phyloP scores from a whole-genome alignment of 2,113 vertebrate genomes.

The Neotragus pygmaeus region DNA sequence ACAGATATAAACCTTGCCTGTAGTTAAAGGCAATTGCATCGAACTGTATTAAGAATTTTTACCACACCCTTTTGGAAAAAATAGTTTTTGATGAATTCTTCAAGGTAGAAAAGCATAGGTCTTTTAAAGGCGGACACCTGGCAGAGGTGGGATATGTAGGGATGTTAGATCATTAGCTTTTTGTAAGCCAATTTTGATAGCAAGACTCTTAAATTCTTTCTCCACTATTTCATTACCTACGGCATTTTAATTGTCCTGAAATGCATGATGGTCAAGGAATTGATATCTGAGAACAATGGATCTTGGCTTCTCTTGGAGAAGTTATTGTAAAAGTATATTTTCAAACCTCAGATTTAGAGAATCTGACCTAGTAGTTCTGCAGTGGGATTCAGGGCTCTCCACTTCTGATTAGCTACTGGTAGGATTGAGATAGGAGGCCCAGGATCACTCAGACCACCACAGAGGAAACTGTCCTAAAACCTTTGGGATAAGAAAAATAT shows the following conservation, averaged over 20 bases:
- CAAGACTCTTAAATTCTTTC: neutral
- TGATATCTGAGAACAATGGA: neutral
- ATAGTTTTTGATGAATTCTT: neutral
- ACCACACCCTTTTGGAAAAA: neutral
- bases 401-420: neutral
- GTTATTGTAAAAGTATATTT: neutral
- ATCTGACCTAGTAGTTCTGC: neutral
- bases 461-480: neutral
- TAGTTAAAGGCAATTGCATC: neutral
- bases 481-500: neutral
- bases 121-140: neutral
- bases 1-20: neutral
- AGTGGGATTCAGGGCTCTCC: neutral
- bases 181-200: neutral
- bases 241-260: neutral
- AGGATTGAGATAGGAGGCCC: neutral
- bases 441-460: neutral
- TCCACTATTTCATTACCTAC: neutral
- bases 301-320: constrained; percentile 2
- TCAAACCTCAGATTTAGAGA: neutral
- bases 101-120: neutral
- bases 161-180: neutral
- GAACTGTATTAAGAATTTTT: neutral
- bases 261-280: neutral
- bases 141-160: neutral